These are phyloP conservation scores for Isoperla grammatica DNA, from an alignment of 2,888 invertebrate genomes.

Conservation along the genomic window DNA sequence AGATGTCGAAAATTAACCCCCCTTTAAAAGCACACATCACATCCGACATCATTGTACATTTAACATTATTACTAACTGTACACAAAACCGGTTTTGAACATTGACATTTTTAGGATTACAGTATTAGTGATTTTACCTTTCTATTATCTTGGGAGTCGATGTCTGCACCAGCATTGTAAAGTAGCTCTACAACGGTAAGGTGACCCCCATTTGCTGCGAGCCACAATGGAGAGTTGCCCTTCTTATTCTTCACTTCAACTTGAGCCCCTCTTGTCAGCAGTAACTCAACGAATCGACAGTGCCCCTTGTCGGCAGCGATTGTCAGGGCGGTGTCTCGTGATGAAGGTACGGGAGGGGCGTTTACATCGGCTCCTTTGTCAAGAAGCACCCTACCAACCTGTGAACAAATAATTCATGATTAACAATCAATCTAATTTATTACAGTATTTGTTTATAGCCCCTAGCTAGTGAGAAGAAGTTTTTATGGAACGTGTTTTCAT, in stretches of 20 bases:
- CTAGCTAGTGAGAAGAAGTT: too few relatives aligned
- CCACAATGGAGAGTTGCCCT: slow-evolving; percentile 98
- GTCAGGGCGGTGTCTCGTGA: slow-evolving; percentile 97
- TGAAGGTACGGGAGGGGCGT: slow-evolving; percentile 96
- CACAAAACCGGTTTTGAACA: too few relatives aligned
- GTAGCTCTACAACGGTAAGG: slow-evolving; percentile 89
- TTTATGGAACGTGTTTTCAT: too few relatives aligned
- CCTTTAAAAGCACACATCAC: too few relatives aligned
- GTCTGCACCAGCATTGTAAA: slow-evolving; percentile 86
- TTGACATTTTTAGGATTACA: too few relatives aligned
- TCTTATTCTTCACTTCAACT: slow-evolving; percentile 98
- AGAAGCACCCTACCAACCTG: slow-evolving; percentile 86
- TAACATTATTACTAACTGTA: too few relatives aligned
- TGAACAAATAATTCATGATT: too few relatives aligned
- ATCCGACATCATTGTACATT: too few relatives aligned
- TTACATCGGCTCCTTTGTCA: slow-evolving; percentile 97
- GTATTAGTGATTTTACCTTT: slow-evolving; percentile 51
- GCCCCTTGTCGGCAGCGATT: slow-evolving; percentile 99
- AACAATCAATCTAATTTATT: too few relatives aligned
- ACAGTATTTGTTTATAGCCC: too few relatives aligned
- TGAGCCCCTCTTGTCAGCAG: slow-evolving; percentile 60
- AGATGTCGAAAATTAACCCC: too few relatives aligned
- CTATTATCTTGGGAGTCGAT: slow-evolving; percentile 98
- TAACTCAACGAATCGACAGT: slow-evolving; percentile 81
- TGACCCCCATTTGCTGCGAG: slow-evolving; percentile 97